phyloP scores from a whole-genome alignment of 1,140 invertebrate species.

The Leptopilina boulardi region DNA sequence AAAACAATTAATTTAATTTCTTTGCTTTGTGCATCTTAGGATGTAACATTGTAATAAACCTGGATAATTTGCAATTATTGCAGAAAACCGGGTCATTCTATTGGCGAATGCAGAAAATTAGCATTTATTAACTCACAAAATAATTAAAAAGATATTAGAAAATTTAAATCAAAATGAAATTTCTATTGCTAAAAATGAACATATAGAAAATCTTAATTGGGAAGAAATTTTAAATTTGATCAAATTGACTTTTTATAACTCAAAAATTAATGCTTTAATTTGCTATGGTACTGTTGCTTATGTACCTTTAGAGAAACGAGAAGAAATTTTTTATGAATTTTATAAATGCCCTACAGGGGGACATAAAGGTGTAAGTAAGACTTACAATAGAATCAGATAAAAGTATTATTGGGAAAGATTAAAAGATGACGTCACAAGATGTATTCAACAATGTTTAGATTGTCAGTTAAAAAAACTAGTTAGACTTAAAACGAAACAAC shows the following conservation, averaged over 20 bases:
- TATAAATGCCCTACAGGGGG: background rate
- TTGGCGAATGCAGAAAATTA: too few relatives aligned
- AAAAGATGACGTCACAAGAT: background rate
- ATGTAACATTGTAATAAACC: too few relatives aligned
- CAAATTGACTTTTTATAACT: background rate
- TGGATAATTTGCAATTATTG: too few relatives aligned
- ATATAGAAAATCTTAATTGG: background rate
- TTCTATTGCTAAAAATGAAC: background rate
- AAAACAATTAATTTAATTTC: too few relatives aligned
- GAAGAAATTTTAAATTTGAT: background rate
- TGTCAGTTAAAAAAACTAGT: constrained; percentile 38
- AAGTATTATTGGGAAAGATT: constrained; percentile 20
- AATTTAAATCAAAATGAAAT: background rate
- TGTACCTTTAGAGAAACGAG: background rate
- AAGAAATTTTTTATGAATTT: background rate
- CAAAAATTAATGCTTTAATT: constrained; percentile 11
- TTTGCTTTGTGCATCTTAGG: too few relatives aligned
- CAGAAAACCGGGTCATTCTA: too few relatives aligned
- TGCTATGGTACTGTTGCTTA: background rate
- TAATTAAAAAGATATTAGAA: too few relatives aligned
- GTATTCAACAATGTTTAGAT: constrained; percentile 24
- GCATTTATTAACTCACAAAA: too few relatives aligned
- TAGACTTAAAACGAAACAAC: background rate
- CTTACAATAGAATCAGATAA: background rate
- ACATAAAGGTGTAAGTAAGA: too few relatives aligned